These are phyloP conservation scores for Drosophila serrata DNA, from an alignment of 1,140 invertebrate genomes.

Conservation along the genomic window DNA sequence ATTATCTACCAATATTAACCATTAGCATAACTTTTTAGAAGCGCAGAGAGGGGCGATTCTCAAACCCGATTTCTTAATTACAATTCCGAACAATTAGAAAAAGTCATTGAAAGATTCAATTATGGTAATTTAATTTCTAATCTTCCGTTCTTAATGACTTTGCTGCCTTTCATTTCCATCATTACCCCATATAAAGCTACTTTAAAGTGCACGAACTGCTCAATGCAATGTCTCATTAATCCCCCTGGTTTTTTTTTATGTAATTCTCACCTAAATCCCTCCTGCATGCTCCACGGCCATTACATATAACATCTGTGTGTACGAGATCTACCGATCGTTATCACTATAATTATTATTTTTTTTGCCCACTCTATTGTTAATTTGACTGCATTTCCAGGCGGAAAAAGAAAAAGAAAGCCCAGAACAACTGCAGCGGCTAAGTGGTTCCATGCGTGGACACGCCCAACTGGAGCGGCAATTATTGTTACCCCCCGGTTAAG, in stretches of 20 bases:
- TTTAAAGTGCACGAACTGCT: not conserved
- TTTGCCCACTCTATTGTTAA: constrained; percentile 50
- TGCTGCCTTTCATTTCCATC: not conserved
- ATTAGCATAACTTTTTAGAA: not conserved
- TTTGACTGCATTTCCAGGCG: constrained; percentile 52
- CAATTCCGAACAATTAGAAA: not conserved
- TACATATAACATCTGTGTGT: constrained; percentile 24
- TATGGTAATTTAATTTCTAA: not conserved
- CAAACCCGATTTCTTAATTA: not conserved
- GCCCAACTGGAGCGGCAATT: constrained; percentile 55
- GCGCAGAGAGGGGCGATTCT: no score
- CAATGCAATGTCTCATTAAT: constrained; percentile 3
- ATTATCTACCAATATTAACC: not conserved
- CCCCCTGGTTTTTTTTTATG: not conserved
- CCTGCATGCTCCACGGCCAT: constrained; percentile 60
- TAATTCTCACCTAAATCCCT: constrained; percentile 34
- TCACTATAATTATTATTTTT: constrained; percentile 62
- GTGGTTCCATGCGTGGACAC: constrained; percentile 63
- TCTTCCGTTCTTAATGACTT: not conserved
- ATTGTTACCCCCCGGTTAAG: constrained; percentile 4
- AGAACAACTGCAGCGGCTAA: constrained; percentile 47
- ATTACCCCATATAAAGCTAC: not conserved
- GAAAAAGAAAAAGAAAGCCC: constrained; percentile 8
- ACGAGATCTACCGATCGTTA: constrained; percentile 62
- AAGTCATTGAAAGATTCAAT: not conserved